These are phyloP conservation scores for Agelas oroides DNA, from an alignment of 37 sponge, comb jelly and placozoan species.

Conservation along the genomic window DNA sequence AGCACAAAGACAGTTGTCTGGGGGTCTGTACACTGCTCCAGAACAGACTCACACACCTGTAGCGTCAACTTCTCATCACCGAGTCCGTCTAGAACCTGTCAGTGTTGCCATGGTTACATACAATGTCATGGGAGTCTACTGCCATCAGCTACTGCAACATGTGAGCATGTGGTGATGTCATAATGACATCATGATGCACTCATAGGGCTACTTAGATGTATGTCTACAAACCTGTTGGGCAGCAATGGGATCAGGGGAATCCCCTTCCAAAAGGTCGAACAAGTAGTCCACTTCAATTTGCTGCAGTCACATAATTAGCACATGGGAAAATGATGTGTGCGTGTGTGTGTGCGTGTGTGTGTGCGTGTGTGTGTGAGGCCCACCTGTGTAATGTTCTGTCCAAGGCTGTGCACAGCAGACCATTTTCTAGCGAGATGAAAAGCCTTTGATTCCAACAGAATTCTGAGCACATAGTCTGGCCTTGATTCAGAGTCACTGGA, in stretches of 20 bases:
- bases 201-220: too few relatives aligned
- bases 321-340: background rate
- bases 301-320: background rate
- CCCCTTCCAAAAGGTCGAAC: conserved; percentile 55
- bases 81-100: conserved; percentile 50
- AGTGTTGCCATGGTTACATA: too few relatives aligned
- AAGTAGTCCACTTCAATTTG: conserved; percentile 66
- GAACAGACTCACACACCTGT: conserved; percentile 57
- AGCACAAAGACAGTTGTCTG: conserved; percentile 62
- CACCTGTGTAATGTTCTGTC: conserved; percentile 19
- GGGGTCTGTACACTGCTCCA: conserved; percentile 13
- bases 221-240: conserved; percentile 53
- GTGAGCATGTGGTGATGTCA: too few relatives aligned
- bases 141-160: too few relatives aligned
- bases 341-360: too few relatives aligned
- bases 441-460: conserved; percentile 35
- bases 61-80: conserved; percentile 24
- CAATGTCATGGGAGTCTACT: too few relatives aligned
- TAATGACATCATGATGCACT: too few relatives aligned
- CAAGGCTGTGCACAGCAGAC: conserved; percentile 46
- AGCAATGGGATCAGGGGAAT: conserved; percentile 32
- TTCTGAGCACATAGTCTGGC: conserved; percentile 47
- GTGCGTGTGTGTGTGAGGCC: too few relatives aligned
- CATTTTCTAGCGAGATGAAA: conserved; percentile 57
- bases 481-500: conserved; percentile 47